Percentiles rank a stretch among this genome's conserved stretches.
Evolutionary conservation across 1,140 invertebrate species (phyloP).

Genomic region (Physella acuta): DNA sequence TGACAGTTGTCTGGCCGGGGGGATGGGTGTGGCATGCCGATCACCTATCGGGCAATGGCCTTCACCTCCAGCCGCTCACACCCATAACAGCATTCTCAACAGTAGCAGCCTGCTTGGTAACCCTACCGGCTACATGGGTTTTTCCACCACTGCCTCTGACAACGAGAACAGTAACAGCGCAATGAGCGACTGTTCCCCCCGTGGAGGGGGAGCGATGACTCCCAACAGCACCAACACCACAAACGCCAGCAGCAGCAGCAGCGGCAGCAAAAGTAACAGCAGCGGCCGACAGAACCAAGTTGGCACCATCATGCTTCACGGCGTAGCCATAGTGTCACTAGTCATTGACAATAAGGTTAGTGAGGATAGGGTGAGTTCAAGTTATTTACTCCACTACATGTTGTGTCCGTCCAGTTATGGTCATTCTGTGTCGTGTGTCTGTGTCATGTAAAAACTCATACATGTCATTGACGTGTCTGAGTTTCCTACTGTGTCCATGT

Average conservation of each 20-base stretch:
- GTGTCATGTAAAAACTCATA: no score
- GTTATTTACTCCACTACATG: no score
- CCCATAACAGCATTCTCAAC: neutral
- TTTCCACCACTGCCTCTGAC: neutral
- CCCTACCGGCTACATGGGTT: neutral
- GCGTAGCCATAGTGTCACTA: constrained; percentile 90
- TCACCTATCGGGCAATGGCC: constrained; percentile 17
- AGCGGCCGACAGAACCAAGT: constrained; percentile 66
- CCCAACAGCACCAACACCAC: neutral
- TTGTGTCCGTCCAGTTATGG: no score
- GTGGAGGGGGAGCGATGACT: neutral
- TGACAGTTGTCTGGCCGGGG: constrained; percentile 10
- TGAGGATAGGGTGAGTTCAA: neutral
- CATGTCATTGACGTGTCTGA: no score
- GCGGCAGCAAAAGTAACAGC: neutral
- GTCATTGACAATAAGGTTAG: constrained; percentile 78
- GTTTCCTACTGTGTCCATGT: no score
- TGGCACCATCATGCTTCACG: constrained; percentile 84
- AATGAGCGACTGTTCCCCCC: constrained; percentile 7
- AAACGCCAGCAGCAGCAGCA: neutral
- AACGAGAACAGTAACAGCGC: constrained; percentile 20
- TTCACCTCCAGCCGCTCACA: constrained; percentile 18
- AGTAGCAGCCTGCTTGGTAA: neutral
- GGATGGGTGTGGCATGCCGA: constrained; percentile 18
- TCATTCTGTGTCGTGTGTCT: no score